Conservation (phyloP, 2,113 vertebrate genomes). For the Phaethornis superciliosus region DNA sequence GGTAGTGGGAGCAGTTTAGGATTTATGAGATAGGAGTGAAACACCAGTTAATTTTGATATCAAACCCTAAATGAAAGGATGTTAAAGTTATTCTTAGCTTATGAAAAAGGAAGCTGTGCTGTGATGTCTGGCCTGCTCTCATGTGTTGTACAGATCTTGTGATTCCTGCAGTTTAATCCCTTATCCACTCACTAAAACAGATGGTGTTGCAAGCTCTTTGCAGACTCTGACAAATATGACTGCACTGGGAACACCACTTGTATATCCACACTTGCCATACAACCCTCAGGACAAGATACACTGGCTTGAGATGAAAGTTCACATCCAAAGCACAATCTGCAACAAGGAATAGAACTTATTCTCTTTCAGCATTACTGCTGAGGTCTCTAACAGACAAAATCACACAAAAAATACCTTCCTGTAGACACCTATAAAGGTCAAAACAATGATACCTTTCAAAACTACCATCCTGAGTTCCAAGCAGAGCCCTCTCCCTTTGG, state of each 20-base stretch:
- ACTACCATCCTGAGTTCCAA: not conserved
- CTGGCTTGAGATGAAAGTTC: not conserved
- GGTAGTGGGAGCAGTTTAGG: not conserved
- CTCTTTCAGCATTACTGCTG: not conserved
- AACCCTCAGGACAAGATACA: not conserved
- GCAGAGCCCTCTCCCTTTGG: not conserved
- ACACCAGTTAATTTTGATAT: not conserved
- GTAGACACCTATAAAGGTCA: not conserved
- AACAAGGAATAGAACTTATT: not conserved
- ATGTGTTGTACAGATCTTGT: not conserved
- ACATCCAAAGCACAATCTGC: not conserved
- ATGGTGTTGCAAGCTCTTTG: slow-evolving; percentile 51
- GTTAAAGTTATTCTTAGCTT: slow-evolving; percentile 31
- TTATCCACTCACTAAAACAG: slow-evolving; percentile 30
- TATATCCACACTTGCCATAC: not conserved
- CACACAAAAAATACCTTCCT: not conserved
- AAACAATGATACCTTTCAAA: not conserved
- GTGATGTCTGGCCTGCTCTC: slow-evolving; percentile 1
- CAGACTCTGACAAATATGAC: slow-evolving; percentile 40
- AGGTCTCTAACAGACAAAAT: not conserved
- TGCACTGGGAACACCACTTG: slow-evolving; percentile 6
- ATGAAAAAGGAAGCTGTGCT: not conserved
- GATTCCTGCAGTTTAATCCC: slow-evolving; percentile 36
- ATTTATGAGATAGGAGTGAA: not conserved
- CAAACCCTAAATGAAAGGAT: not conserved